These are phyloP conservation scores for Eremobia ochroleuca DNA, from an alignment of 2,888 invertebrate species.

Conservation along the genomic window DNA sequence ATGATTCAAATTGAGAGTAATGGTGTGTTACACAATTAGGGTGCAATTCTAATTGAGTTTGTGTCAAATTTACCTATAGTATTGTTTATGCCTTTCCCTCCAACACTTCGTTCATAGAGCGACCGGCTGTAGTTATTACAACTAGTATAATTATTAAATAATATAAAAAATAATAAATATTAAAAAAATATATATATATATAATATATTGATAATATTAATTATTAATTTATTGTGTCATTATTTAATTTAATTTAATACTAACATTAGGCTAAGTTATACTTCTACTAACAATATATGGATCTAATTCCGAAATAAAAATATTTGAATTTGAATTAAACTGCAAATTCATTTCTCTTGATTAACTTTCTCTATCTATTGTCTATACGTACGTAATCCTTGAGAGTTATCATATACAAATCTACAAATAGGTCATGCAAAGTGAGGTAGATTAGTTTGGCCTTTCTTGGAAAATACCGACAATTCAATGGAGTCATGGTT, in stretches of 20 bases:
- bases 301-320: too few species aligned
- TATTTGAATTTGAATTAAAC: too few species aligned
- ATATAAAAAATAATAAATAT: too few species aligned
- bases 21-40: too few species aligned
- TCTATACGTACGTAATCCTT: not conserved
- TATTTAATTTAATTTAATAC: too few species aligned
- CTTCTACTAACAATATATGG: too few species aligned
- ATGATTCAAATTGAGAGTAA: too few species aligned
- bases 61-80: not conserved
- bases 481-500: not conserved
- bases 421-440: constrained; percentile 2
- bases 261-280: too few species aligned
- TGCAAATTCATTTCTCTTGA: constrained; percentile 10
- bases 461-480: not conserved
- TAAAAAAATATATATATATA: too few species aligned
- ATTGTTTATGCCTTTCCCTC: not conserved
- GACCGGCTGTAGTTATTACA: not conserved
- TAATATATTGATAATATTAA: too few species aligned
- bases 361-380: constrained; percentile 32
- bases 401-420: constrained; percentile 5
- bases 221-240: too few species aligned
- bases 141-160: not conserved
- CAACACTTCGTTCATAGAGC: not conserved
- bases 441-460: not conserved
- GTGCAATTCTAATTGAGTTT: not conserved